Conservation (phyloP, 2,797 vertebrate species). For the Nyctalus aviator region DNA sequence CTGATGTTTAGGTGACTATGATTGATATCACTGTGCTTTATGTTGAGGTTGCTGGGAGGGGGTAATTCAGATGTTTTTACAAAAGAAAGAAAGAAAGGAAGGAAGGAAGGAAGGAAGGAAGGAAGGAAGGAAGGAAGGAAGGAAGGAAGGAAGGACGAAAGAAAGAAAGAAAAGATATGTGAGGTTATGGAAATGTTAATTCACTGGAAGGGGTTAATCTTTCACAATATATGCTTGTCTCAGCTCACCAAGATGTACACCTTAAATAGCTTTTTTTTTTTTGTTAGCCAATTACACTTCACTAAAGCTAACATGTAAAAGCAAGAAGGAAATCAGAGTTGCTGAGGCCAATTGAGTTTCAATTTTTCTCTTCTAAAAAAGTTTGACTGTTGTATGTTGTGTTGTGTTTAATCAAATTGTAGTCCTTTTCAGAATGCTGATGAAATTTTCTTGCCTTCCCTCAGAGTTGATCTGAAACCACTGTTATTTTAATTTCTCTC, state of each 20-base stretch:
- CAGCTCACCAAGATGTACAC: neutral
- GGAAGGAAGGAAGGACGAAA: neutral
- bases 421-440: neutral
- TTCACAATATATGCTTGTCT: neutral
- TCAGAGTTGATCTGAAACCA: neutral
- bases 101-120: too few species aligned
- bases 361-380: neutral
- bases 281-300: neutral
- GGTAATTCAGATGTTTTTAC: neutral
- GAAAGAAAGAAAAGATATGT: neutral
- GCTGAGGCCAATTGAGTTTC: neutral
- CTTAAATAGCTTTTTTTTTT: neutral
- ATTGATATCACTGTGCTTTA: neutral
- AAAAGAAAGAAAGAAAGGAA: too few species aligned
- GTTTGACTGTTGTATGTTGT: neutral
- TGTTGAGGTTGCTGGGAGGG: neutral
- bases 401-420: neutral
- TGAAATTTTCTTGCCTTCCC: neutral
- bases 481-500: slow-evolving; percentile 11
- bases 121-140: too few species aligned
- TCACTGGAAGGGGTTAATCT: neutral
- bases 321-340: neutral
- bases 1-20: neutral
- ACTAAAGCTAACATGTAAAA: neutral
- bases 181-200: neutral